These are phyloP conservation scores for Panthera uncia DNA, from an alignment of 2,113 vertebrate species.

Conservation along the genomic window DNA sequence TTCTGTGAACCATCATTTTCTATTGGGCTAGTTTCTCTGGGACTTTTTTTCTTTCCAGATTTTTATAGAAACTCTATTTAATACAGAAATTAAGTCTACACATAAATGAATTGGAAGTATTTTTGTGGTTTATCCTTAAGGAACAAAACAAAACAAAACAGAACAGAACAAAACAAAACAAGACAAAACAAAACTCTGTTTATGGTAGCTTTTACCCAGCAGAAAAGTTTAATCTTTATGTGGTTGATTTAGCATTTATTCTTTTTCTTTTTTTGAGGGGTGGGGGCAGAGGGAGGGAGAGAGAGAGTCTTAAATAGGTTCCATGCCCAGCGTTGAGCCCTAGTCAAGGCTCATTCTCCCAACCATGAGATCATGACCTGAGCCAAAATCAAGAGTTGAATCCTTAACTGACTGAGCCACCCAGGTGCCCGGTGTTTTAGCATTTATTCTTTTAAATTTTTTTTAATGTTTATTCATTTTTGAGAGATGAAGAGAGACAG, in stretches of 20 bases:
- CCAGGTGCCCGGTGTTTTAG: no score
- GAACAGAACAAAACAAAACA: not conserved
- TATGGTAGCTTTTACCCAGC: not conserved
- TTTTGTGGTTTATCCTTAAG: not conserved
- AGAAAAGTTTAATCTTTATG: not conserved
- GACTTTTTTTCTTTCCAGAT: not conserved
- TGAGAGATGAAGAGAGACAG: no score
- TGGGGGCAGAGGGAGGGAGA: no score
- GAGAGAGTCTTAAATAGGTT: no score
- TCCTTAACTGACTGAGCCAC: no score
- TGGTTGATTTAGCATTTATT: not conserved
- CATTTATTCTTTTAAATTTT: no score
- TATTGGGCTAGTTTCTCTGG: not conserved
- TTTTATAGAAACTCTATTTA: conserved; percentile 16
- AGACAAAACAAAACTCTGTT: not conserved
- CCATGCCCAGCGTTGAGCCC: no score
- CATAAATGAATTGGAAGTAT: not conserved
- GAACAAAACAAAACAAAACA: not conserved
- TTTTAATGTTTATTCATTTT: no score
- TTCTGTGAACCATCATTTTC: not conserved
- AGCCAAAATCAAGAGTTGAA: no score
- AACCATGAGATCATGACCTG: no score
- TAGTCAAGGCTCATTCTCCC: no score
- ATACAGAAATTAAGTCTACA: not conserved
- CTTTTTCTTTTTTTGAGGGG: no score